Percentiles rank a stretch among this genome's conserved stretches.
phyloP scores from a whole-genome alignment of 1,140 invertebrate species.

The Archegozetes longisetosus region DNA sequence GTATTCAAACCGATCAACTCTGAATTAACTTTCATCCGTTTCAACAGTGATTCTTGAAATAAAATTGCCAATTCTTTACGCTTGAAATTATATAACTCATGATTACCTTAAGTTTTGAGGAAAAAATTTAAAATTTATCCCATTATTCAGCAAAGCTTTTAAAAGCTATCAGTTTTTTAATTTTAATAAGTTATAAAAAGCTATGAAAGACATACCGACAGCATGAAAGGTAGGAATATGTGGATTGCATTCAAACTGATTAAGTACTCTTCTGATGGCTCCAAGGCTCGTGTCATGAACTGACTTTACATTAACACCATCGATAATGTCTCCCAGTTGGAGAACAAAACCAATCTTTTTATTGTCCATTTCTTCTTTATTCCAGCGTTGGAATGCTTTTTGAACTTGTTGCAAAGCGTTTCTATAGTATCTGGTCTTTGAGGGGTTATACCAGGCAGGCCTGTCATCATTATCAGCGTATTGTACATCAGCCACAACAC shows the following conservation, averaged over 20 bases:
- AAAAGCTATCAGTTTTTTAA: no score
- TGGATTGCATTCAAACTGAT: slow-evolving; percentile 20
- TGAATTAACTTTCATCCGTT: slow-evolving; percentile 8
- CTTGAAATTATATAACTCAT: slow-evolving; percentile 31
- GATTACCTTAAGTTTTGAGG: slow-evolving; percentile 26
- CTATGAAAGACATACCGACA: slow-evolving; percentile 14
- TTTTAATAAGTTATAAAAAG: no score
- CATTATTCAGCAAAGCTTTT: not conserved
- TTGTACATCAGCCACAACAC: slow-evolving; percentile 30
- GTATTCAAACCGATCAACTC: not conserved
- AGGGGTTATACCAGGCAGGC: slow-evolving; percentile 24
- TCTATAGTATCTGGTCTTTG: slow-evolving; percentile 27
- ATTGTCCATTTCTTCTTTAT: slow-evolving; percentile 6
- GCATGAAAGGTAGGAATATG: slow-evolving; percentile 26
- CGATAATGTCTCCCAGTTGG: slow-evolving; percentile 31
- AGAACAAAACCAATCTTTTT: slow-evolving; percentile 23
- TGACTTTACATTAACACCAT: slow-evolving; percentile 24
- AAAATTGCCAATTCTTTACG: slow-evolving; percentile 20
- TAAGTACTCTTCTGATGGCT: slow-evolving; percentile 14
- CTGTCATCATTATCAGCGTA: slow-evolving; percentile 29
- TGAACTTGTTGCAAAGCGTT: slow-evolving; percentile 25
- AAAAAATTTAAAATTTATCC: not conserved
- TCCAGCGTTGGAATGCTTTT: slow-evolving; percentile 27
- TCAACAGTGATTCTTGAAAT: slow-evolving; percentile 17
- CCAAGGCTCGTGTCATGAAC: slow-evolving; percentile 13